Evolutionary conservation across 2,888 invertebrate species (phyloP).

Genomic region (Andrena praecox): DNA sequence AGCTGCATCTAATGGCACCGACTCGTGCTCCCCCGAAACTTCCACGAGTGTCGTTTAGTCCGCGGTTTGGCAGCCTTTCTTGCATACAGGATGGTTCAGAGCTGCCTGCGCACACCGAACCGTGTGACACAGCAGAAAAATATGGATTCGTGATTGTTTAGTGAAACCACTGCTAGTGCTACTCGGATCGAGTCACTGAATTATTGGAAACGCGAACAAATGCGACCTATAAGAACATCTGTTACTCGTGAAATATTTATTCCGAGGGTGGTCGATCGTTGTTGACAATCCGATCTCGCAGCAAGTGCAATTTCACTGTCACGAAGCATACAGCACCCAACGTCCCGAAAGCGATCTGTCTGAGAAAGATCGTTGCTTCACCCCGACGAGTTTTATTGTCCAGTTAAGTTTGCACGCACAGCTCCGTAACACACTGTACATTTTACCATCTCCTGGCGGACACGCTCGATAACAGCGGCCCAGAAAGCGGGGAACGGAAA

Average conservation of each 20-base stretch:
- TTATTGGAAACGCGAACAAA: neutral
- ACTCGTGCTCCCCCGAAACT: conserved; percentile 22
- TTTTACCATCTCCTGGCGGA: conserved; percentile 10
- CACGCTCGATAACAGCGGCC: conserved; percentile 33
- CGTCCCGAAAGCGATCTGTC: neutral
- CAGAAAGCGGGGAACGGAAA: conserved; percentile 23
- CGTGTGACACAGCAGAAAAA: neutral
- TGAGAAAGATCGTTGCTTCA: neutral
- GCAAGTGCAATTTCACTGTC: neutral
- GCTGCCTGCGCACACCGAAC: neutral
- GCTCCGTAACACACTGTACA: neutral
- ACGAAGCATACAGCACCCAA: neutral
- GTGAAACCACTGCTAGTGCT: neutral
- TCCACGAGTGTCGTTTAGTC: conserved; percentile 44
- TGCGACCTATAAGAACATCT: neutral
- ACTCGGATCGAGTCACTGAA: neutral
- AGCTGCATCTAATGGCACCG: conserved; percentile 50
- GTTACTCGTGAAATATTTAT: neutral
- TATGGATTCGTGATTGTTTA: neutral
- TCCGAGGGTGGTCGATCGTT: no score
- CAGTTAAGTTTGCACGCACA: neutral
- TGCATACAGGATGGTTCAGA: neutral
- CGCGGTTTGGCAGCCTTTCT: conserved; percentile 38
- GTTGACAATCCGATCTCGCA: no score
- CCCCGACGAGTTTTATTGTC: neutral